Evolutionary conservation across 2,113 vertebrate species (phyloP).

Genomic region (Mus spicilegus): DNA sequence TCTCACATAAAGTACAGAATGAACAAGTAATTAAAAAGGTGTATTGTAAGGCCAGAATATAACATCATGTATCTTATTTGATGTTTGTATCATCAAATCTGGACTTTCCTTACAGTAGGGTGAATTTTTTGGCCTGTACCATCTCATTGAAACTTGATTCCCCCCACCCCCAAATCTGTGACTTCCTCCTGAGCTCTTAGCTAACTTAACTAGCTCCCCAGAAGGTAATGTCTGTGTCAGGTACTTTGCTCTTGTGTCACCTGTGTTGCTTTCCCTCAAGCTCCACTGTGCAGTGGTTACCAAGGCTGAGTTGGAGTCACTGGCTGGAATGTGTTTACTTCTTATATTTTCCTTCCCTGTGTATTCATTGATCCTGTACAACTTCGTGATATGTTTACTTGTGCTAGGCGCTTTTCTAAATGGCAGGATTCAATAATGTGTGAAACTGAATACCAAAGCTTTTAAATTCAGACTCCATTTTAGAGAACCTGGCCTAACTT

Average conservation of each 20-base stretch:
- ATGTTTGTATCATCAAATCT: not conserved
- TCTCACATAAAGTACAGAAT: not conserved
- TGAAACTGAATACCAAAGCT: too few species aligned
- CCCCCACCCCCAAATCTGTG: not conserved
- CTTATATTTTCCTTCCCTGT: not conserved
- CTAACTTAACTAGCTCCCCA: not conserved
- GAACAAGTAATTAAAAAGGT: not conserved
- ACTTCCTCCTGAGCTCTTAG: fast-evolving
- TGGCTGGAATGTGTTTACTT: not conserved
- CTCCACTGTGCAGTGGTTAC: too few species aligned
- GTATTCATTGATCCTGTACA: not conserved
- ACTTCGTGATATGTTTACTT: not conserved
- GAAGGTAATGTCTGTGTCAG: not conserved
- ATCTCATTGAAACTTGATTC: not conserved
- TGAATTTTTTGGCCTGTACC: not conserved
- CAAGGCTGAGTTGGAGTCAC: not conserved
- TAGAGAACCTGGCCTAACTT: too few species aligned
- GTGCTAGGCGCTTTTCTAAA: not conserved
- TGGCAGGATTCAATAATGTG: not conserved
- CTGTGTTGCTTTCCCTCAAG: too few species aligned
- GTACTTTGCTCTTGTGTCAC: not conserved
- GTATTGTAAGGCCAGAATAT: not conserved
- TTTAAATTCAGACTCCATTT: too few species aligned
- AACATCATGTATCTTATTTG: not conserved
- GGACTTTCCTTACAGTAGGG: not conserved